These are phyloP conservation scores for Tokudaia tokunoshimensis DNA, from an alignment of 2,797 vertebrate species.

Conservation along the genomic window DNA sequence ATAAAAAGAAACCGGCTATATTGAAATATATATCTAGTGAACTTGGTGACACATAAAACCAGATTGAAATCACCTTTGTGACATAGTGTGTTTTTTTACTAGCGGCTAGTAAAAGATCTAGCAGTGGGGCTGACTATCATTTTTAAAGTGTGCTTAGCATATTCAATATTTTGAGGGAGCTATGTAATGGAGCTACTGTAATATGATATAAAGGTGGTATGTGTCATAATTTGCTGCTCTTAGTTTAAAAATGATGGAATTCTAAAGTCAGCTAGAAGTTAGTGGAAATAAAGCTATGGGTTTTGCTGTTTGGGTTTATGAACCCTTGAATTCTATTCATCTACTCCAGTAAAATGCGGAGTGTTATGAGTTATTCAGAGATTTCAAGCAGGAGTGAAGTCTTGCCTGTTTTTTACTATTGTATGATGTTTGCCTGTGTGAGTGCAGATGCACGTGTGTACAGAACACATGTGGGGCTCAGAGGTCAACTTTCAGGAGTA, in stretches of 20 bases:
- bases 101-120: neutral
- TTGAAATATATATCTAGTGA: neutral
- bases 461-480: neutral
- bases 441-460: neutral
- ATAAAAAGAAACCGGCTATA: neutral
- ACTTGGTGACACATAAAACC: neutral
- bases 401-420: neutral
- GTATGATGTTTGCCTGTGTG: neutral
- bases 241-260: neutral
- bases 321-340: neutral
- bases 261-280: neutral
- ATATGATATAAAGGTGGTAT: neutral
- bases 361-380: neutral
- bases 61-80: neutral
- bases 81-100: neutral
- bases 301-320: neutral
- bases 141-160: neutral
- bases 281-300: neutral
- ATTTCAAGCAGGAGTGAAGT: neutral
- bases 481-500: neutral
- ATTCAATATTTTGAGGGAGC: neutral
- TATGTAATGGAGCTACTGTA: neutral
- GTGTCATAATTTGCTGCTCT: neutral
- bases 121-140: neutral
- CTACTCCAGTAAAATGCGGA: neutral